Percentiles rank a stretch among this genome's conserved stretches.
phyloP scores from a whole-genome alignment of 2,113 vertebrate species.

The Meriones unguiculatus region DNA sequence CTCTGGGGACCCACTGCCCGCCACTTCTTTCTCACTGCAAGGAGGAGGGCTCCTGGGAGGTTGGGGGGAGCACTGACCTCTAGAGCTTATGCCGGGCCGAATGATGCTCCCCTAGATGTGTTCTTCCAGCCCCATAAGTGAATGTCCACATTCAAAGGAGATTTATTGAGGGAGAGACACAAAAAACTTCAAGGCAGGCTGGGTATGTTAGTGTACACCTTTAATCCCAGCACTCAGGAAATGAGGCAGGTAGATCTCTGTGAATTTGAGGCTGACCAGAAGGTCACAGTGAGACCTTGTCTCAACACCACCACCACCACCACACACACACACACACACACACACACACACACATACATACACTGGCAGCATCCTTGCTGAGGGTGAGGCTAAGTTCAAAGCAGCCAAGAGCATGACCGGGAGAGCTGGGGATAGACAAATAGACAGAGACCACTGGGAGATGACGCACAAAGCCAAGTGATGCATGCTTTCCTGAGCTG shows the following conservation, averaged over 20 bases:
- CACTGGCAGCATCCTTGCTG: neutral
- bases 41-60: fast-evolving
- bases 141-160: neutral
- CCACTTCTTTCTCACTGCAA: neutral
- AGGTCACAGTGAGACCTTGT: neutral
- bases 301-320: neutral
- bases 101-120: fast-evolving
- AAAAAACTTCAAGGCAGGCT: neutral
- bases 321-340: neutral
- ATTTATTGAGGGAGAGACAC: neutral
- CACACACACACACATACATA: neutral
- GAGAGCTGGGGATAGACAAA: neutral
- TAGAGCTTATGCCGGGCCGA: fast-evolving
- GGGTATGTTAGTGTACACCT: neutral
- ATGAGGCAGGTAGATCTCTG: neutral
- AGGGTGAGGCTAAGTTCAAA: fast-evolving
- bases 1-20: neutral
- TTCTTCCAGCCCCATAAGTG: fast-evolving
- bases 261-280: neutral
- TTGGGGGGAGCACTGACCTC: neutral
- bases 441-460: neutral
- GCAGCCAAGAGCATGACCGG: neutral
- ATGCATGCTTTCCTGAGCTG: too few species aligned
- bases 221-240: neutral
- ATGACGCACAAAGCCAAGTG: neutral